These are phyloP conservation scores for Lepidothrix coronata DNA, from an alignment of 2,113 vertebrate species.

Conservation along the genomic window DNA sequence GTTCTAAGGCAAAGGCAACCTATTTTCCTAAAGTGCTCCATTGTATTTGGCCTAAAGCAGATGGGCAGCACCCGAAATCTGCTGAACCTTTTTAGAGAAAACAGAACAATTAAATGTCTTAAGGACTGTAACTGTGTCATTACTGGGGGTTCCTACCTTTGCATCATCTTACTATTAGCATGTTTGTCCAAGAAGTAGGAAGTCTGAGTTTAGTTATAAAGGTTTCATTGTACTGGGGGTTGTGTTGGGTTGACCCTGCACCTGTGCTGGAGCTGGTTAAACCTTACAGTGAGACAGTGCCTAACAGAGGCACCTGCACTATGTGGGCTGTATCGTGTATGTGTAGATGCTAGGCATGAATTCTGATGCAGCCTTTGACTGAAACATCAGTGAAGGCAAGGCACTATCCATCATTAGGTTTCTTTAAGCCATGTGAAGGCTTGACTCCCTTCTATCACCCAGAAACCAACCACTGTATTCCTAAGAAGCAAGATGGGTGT, in stretches of 20 bases:
- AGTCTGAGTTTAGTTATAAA: not conserved
- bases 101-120: not conserved
- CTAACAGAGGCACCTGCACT: not conserved
- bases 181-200: not conserved
- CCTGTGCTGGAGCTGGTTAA: not conserved
- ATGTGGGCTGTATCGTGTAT: fast-evolving
- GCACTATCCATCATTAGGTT: not conserved
- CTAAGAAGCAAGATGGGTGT: not conserved
- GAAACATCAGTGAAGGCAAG: not conserved
- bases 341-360: not conserved
- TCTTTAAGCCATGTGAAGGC: not conserved
- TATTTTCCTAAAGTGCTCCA: not conserved
- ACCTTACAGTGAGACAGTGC: not conserved
- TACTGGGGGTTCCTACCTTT: not conserved
- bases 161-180: not conserved
- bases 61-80: not conserved
- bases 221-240: not conserved
- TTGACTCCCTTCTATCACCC: not conserved
- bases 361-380: too few relatives aligned
- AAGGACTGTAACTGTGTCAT: not conserved
- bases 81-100: not conserved
- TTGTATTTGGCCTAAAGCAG: not conserved
- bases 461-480: not conserved
- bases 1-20: not conserved
- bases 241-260: not conserved